A percentile compares a stretch with the other conserved stretches of the same genome.
These are phyloP conservation scores for Acrocephalus scirpaceus DNA, from an alignment of 2,797 vertebrate species.

Conservation along the genomic window DNA sequence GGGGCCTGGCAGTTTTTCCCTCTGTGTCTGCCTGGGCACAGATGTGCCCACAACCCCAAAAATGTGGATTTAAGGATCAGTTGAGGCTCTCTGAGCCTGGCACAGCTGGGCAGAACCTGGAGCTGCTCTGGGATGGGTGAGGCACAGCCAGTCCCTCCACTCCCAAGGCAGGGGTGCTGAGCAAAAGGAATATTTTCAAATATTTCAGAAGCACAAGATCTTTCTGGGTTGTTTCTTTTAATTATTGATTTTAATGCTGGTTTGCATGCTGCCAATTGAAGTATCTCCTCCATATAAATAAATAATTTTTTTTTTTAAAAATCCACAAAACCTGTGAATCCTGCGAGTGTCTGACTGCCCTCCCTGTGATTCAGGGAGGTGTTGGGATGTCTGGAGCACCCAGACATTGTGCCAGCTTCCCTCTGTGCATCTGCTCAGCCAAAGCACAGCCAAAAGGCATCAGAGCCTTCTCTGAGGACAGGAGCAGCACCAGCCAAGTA, in stretches of 20 bases:
- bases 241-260: neutral
- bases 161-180: neutral
- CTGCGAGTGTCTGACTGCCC: neutral
- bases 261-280: neutral
- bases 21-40: neutral
- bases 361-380: neutral
- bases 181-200: neutral
- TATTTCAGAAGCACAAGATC: neutral
- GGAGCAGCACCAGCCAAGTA: neutral
- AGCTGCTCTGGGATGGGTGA: neutral
- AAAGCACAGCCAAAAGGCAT: neutral
- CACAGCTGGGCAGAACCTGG: neutral
- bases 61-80: neutral
- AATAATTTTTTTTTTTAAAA: too few relatives aligned
- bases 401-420: neutral
- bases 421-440: slow-evolving; percentile 29
- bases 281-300: neutral
- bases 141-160: neutral
- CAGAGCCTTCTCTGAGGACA: neutral
- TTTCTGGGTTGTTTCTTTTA: neutral
- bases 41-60: neutral
- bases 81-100: neutral
- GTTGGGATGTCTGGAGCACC: neutral
- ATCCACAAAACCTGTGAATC: neutral
- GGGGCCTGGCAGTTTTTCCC: neutral